Base-by-base conservation (phyloP, 2,888 invertebrate species). In the Drosophila picticornis region DNA sequence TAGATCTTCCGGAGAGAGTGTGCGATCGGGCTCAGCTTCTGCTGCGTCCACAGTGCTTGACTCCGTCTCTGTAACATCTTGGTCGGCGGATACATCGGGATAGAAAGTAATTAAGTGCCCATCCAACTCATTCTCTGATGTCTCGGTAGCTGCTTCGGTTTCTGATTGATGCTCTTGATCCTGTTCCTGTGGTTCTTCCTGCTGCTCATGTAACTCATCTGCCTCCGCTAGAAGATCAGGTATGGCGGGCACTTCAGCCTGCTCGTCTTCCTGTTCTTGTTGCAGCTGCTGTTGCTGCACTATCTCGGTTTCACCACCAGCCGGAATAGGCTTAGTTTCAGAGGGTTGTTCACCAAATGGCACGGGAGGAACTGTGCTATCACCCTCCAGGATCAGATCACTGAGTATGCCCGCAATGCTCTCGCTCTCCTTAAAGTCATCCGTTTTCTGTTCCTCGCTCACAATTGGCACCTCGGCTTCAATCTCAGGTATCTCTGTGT, bases 331-430 rank as follows among this genome's bases (percentile, higher is more conserved):
- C 53, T 70, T 51, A 1, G 83, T 80, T 13, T 72, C 63, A 0
- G 75, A 48, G 0, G 77, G 81, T 46, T 86, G 83, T 4, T 81
- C 75, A 0, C 79, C 71, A 36, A 85, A 86, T 27, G 85, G 85
- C 59, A 85, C 85, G 0, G 92, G 91, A 0, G 82, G 75, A 4
- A 84, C 72, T 0, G 92, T 92, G 48, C 90, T 84, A 22, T 88
- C 86, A 0, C 90, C 91, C 7, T 92, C 90, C 3, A 87, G 72
- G 90, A 92, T 91, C 32, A 92, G 66, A 66, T 92, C 92, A 58
- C 86, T 92, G 1, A 92, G 80, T 51, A 92, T 92, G 59, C 91
- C 92, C 19, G 91, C 84, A 61, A 92, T 88, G 27, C 92, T 92
- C 62, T 92, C 92, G 55, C 91, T 92, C 62, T 92, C 92, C 66